phyloP scores from a whole-genome alignment of 2,797 vertebrate species.

The Pangasius djambal region DNA sequence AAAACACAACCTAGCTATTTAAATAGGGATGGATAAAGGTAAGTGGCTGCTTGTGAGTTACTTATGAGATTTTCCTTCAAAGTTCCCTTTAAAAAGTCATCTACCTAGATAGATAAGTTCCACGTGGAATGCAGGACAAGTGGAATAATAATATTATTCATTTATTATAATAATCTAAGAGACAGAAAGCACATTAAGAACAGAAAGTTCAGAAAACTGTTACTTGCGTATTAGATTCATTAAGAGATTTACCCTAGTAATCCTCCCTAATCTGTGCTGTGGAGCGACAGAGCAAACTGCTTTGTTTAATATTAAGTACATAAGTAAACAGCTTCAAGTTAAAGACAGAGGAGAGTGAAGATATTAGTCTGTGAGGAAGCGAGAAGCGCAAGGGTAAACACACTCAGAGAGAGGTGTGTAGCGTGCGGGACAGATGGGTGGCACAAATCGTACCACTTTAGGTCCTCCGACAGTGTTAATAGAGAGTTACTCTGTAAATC shows the following conservation, averaged over 20 bases:
- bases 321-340: constrained; percentile 48
- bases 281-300: constrained; percentile 14
- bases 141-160: neutral
- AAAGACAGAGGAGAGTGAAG: constrained; percentile 20
- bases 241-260: constrained; percentile 55
- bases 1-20: neutral
- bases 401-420: constrained; percentile 22
- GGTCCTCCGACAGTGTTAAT: constrained; percentile 50
- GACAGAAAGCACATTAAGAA: constrained; percentile 19
- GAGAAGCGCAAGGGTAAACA: constrained; percentile 21
- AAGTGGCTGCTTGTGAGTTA: neutral
- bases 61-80: neutral
- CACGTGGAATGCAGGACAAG: neutral
- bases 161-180: neutral
- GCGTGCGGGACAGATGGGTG: constrained; percentile 13
- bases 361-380: constrained; percentile 7
- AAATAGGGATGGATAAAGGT: neutral
- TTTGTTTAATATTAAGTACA: constrained; percentile 44
- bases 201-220: constrained; percentile 36
- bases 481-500: constrained; percentile 54
- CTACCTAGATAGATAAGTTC: neutral
- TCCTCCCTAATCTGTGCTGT: constrained; percentile 53
- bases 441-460: constrained; percentile 51
- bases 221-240: constrained; percentile 49
- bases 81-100: neutral